Evolutionary conservation across 2,888 invertebrate genomes (phyloP).

Genomic region (Pristionchus japonicus): DNA sequence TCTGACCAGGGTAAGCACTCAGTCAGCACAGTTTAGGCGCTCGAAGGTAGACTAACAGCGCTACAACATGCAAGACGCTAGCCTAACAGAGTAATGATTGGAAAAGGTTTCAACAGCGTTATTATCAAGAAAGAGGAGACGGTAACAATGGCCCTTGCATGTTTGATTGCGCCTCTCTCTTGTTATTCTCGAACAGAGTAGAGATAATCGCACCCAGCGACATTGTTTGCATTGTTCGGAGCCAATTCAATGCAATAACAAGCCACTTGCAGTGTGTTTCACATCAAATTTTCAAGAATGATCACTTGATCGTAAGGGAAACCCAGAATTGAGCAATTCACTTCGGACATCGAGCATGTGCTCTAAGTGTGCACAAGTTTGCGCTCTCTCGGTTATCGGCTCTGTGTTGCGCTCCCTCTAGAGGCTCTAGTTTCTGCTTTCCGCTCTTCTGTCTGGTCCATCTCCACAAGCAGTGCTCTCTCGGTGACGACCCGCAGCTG

Average conservation of each 20-base stretch:
- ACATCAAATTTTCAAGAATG: background rate
- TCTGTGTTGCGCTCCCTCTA: background rate
- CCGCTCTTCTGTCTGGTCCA: background rate
- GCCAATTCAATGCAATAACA: background rate
- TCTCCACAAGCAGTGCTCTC: background rate
- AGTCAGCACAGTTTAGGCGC: background rate
- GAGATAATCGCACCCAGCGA: background rate
- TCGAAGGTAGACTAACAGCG: background rate
- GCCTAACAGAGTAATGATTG: background rate
- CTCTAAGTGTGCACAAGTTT: background rate
- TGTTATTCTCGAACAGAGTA: background rate
- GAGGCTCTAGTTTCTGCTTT: slow-evolving; percentile 18
- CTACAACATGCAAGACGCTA: background rate
- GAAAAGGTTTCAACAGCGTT: background rate
- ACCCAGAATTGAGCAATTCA: background rate
- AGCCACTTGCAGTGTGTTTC: background rate
- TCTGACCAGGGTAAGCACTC: background rate
- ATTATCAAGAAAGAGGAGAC: background rate
- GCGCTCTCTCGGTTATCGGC: background rate
- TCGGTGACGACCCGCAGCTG: background rate
- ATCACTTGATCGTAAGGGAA: background rate
- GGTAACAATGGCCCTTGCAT: background rate
- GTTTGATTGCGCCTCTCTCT: background rate
- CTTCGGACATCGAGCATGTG: background rate
- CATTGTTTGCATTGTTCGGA: background rate